phyloP scores from a whole-genome alignment of 1,140 invertebrate genomes.

The Macrostomum lignano region DNA sequence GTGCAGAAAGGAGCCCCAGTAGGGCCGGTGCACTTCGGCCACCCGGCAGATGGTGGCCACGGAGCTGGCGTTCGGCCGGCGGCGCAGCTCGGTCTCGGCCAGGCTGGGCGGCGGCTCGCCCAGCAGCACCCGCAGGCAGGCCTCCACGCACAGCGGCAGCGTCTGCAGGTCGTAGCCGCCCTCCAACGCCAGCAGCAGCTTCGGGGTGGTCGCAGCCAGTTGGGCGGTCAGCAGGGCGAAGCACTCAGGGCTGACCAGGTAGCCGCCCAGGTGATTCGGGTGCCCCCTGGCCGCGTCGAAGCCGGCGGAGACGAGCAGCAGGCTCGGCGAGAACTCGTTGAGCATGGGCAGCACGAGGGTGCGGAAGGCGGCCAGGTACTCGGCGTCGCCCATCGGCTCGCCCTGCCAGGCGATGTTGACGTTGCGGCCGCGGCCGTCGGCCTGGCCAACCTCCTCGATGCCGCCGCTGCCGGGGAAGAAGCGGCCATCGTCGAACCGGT shows the following conservation, averaged over 20 bases:
- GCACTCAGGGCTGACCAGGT: slow-evolving; percentile 61
- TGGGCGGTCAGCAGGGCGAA: neutral
- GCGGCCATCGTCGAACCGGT: slow-evolving; percentile 94
- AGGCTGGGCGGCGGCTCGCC: too few relatives aligned
- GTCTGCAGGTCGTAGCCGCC: slow-evolving; percentile 78
- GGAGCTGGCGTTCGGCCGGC: too few relatives aligned
- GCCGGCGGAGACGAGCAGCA: slow-evolving; percentile 77
- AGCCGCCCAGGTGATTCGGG: slow-evolving; percentile 68
- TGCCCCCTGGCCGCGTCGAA: slow-evolving; percentile 90
- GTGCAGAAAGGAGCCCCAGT: too few relatives aligned
- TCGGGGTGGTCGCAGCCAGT: slow-evolving; percentile 34
- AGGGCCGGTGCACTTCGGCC: too few relatives aligned
- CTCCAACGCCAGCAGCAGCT: slow-evolving; percentile 43
- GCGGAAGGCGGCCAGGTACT: slow-evolving; percentile 79
- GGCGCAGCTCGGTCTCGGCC: too few relatives aligned
- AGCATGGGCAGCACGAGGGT: slow-evolving; percentile 26
- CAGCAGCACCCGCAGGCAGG: slow-evolving; percentile 67
- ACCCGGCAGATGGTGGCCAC: too few relatives aligned
- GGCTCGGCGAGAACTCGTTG: slow-evolving; percentile 58
- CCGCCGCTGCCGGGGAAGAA: slow-evolving; percentile 94
- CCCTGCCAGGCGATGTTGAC: slow-evolving; percentile 86
- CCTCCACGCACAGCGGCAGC: slow-evolving; percentile 84
- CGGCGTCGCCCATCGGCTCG: slow-evolving; percentile 85
- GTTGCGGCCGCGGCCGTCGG: slow-evolving; percentile 64
- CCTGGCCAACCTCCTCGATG: slow-evolving; percentile 56